phyloP scores from a whole-genome alignment of 2,113 vertebrate species.

The Astatoreochromis straeleni region DNA sequence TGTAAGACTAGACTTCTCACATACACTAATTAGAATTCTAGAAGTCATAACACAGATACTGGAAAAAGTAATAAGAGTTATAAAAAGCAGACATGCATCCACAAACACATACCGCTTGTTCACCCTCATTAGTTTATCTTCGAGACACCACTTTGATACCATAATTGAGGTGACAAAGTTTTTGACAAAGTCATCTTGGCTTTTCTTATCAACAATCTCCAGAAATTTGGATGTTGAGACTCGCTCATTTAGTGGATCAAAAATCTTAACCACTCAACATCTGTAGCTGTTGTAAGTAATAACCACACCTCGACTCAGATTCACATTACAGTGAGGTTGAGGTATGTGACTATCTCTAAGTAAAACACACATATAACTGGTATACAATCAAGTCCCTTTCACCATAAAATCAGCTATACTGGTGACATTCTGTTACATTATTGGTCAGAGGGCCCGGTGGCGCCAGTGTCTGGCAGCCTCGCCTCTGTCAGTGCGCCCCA shows the following conservation, averaged over 20 bases:
- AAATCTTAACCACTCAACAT: background rate
- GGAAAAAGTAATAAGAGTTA: background rate
- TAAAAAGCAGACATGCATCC: background rate
- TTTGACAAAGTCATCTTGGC: background rate
- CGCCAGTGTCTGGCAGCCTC: too few relatives aligned
- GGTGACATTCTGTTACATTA: background rate
- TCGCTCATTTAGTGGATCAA: background rate
- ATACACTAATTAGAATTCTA: background rate
- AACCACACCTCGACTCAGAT: background rate
- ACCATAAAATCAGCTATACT: background rate
- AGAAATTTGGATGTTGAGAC: background rate
- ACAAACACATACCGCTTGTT: rapidly evolving
- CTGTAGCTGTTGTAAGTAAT: background rate
- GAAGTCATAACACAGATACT: background rate
- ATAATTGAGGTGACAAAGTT: background rate
- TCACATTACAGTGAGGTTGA: background rate
- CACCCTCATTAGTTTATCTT: background rate
- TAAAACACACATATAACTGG: background rate
- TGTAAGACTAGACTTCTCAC: background rate
- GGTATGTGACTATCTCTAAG: background rate
- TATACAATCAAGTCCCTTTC: background rate
- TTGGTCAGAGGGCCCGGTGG: background rate
- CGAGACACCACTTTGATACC: background rate
- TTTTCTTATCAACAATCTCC: background rate
- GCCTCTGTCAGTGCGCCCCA: too few relatives aligned